Base-by-base conservation (phyloP, 2,888 invertebrate species). In the Alcis repandata region DNA sequence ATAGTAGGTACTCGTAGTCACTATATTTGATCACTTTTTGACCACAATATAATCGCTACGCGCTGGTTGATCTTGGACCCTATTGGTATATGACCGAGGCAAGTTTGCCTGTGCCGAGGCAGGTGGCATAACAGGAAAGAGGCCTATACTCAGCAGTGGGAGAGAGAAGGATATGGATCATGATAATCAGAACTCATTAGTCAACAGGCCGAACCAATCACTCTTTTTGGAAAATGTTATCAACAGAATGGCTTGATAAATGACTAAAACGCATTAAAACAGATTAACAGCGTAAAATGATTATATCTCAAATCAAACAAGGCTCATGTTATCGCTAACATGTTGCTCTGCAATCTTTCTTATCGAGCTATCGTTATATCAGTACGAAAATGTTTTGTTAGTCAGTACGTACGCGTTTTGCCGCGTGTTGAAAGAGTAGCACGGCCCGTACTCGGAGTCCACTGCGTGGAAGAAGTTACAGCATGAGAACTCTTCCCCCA, bases 401-500 rank as follows among this genome's bases (percentile, higher is more conserved):
- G 22, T 61, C 33, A 59, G 60, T 69, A 68, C 74, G 27, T 83
- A 94, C 94, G 80, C 84, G 72, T 86, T 86, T 73, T 95, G 94
- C 61, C 91, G 79, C 10, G 93, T 93, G 79, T 95, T 95, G 69
- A 94, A 90, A n/a, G 90, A 87, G 74, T 85, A 94, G 71, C 95
- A 95, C 45, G 84, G 77, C 17, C 95, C 94, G 65, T 90, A 79
- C 72, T 94, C 94, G 0, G 94, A 94, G 59, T 94, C 91, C 0
- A 94, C 86, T 1, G 69, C 64, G 9, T 78, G 79, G 73, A 95
- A 95, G 64, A 87, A 85, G 33, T 87, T 71, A 69, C 94, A 94
- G 77, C 95, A 95, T 72, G 94, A 79, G 63, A 95, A 93, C 41
- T 75, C 69, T 33, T 77, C 65, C 0, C 84, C 79, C 67, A 92